These are phyloP conservation scores for Muntiacus muntjak DNA, from an alignment of 2,113 vertebrate species.

Conservation along the genomic window DNA sequence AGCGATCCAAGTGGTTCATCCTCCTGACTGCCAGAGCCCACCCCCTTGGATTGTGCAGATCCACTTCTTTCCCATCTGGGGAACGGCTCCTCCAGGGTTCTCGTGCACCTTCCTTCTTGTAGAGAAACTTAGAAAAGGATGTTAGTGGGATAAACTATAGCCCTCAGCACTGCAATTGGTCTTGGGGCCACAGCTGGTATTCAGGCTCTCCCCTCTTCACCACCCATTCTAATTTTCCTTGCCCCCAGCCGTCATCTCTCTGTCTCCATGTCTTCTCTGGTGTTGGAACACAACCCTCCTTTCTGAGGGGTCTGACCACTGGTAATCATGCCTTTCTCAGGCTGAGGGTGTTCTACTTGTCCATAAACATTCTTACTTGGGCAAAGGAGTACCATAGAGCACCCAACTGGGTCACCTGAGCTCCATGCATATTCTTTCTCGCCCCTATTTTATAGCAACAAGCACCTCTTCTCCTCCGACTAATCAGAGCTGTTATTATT, in stretches of 20 bases:
- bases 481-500: neutral
- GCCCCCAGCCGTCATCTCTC: neutral
- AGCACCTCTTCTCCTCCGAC: neutral
- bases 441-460: neutral
- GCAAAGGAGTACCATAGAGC: neutral
- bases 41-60: neutral
- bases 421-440: neutral
- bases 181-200: neutral
- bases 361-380: neutral
- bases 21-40: neutral
- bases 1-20: neutral
- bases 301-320: neutral
- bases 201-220: neutral
- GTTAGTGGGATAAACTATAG: neutral
- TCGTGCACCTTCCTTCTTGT: neutral
- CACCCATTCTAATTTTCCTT: neutral
- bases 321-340: neutral
- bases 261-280: neutral
- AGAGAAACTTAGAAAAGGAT: neutral
- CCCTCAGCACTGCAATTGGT: neutral
- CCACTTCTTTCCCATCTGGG: neutral
- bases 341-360: neutral
- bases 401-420: neutral
- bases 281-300: neutral
- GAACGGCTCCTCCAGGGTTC: neutral